Percentiles rank a stretch among this genome's conserved stretches.
These are phyloP conservation scores for Sminthurides aquaticus DNA, from an alignment of 2,888 invertebrate genomes.

Conservation along the genomic window DNA sequence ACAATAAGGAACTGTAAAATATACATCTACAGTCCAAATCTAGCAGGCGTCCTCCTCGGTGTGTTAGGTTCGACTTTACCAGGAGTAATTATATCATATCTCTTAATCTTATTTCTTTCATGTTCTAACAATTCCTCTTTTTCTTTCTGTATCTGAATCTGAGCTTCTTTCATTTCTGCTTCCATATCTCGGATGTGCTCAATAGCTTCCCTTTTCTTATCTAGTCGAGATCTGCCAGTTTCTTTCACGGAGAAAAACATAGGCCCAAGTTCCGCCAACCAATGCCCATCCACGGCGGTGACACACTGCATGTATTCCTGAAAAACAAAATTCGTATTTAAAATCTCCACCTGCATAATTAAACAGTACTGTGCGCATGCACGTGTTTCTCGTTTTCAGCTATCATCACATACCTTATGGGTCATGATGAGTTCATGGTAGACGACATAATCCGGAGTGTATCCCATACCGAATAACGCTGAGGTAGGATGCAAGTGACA, in stretches of 20 bases:
- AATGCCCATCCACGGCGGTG: slow-evolving; percentile 94
- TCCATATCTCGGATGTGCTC: slow-evolving; percentile 92
- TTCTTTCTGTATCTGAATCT: slow-evolving; percentile 79
- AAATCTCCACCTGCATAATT: not conserved
- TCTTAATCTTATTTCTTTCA: slow-evolving; percentile 38
- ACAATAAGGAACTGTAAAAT: too few relatives aligned
- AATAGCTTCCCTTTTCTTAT: slow-evolving; percentile 78
- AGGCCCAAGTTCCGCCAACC: slow-evolving; percentile 96
- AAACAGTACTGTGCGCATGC: too few relatives aligned
- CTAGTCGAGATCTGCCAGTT: slow-evolving; percentile 77
- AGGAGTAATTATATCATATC: slow-evolving; percentile 63
- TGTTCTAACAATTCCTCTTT: slow-evolving; percentile 55
- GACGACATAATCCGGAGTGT: slow-evolving; percentile 95
- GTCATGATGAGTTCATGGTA: slow-evolving; percentile 99
- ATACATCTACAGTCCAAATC: slow-evolving; percentile 62
- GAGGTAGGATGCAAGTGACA: slow-evolving; percentile 98
- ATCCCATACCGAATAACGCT: slow-evolving; percentile 94
- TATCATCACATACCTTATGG: slow-evolving; percentile 55
- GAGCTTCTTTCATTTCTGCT: slow-evolving; percentile 87
- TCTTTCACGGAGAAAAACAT: slow-evolving; percentile 98
- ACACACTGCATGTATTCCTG: slow-evolving; percentile 98
- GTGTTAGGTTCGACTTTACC: slow-evolving; percentile 65
- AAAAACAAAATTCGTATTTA: slow-evolving; percentile 2
- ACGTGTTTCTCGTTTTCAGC: not conserved
- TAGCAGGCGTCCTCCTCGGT: slow-evolving; percentile 61